These are phyloP conservation scores for Zygogramma bicolorata DNA, from an alignment of 2,888 invertebrate genomes.

Conservation along the genomic window DNA sequence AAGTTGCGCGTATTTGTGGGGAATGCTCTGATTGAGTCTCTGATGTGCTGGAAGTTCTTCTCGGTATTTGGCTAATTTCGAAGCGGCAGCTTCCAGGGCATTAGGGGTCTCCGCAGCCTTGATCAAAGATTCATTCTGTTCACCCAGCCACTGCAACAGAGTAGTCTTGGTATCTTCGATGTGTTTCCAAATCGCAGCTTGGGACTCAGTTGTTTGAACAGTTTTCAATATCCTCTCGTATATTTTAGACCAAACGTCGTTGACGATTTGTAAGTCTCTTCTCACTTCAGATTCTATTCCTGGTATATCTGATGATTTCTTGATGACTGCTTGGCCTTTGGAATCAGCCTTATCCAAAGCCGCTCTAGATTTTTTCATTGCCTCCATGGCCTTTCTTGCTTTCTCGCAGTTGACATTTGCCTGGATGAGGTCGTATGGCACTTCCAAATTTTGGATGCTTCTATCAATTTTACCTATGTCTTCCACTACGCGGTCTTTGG, in stretches of 20 bases:
- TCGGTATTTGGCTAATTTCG: slow-evolving; percentile 84
- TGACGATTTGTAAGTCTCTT: slow-evolving; percentile 73
- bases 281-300: slow-evolving; percentile 74
- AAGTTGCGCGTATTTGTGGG: slow-evolving; percentile 84
- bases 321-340: slow-evolving; percentile 78
- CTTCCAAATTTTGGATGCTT: slow-evolving; percentile 73
- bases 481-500: slow-evolving; percentile 77
- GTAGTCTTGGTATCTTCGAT: slow-evolving; percentile 89
- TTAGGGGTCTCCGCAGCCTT: slow-evolving; percentile 81
- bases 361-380: slow-evolving; percentile 80
- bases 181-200: slow-evolving; percentile 93
- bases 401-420: slow-evolving; percentile 79
- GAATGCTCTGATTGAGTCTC: slow-evolving; percentile 81
- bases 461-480: slow-evolving; percentile 79
- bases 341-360: slow-evolving; percentile 83
- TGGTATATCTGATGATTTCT: slow-evolving; percentile 77
- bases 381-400: slow-evolving; percentile 81
- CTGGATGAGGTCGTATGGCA: slow-evolving; percentile 80
- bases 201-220: slow-evolving; percentile 86
- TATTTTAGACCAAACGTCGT: slow-evolving; percentile 77
- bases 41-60: slow-evolving; percentile 86
- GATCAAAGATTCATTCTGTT: slow-evolving; percentile 82
- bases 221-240: slow-evolving; percentile 80
- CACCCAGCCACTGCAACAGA: slow-evolving; percentile 84
- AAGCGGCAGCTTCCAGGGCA: slow-evolving; percentile 85